Evolutionary conservation across 1,140 invertebrate genomes (phyloP).

Genomic region (Anastrepha obliqua): DNA sequence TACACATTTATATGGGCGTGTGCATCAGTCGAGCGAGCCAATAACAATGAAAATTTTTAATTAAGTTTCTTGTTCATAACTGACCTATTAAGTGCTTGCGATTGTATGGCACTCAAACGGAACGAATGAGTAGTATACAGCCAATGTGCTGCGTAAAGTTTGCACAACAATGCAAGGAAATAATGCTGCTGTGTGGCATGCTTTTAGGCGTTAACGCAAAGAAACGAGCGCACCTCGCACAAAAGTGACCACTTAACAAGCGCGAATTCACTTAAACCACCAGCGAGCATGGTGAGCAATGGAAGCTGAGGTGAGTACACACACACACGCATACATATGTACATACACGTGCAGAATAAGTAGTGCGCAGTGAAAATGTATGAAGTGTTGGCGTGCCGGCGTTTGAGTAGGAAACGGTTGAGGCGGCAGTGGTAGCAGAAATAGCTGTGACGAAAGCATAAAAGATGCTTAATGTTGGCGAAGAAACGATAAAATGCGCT

Average conservation of each 20-base stretch:
- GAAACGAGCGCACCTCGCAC: neutral
- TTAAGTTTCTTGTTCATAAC: constrained; percentile 48
- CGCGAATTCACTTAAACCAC: constrained; percentile 34
- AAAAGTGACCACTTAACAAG: constrained; percentile 38
- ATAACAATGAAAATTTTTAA: constrained; percentile 42
- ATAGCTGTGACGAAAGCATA: neutral
- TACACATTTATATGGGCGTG: neutral
- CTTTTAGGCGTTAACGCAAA: constrained; percentile 31
- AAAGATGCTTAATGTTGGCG: neutral
- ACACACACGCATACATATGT: neutral
- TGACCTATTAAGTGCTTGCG: constrained; percentile 21
- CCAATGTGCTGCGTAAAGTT: neutral
- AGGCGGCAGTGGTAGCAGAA: neutral
- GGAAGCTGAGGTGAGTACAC: neutral
- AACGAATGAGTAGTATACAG: no score
- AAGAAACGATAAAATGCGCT: neutral
- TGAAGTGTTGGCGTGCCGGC: neutral
- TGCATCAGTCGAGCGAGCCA: neutral
- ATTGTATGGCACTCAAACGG: neutral
- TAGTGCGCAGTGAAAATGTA: neutral
- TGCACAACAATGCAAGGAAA: constrained; percentile 8
- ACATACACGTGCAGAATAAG: neutral
- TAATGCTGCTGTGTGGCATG: neutral
- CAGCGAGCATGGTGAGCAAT: neutral
- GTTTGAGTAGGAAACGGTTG: neutral